Base-by-base conservation (phyloP, 2,113 vertebrate species). In the Aegithalos caudatus region DNA sequence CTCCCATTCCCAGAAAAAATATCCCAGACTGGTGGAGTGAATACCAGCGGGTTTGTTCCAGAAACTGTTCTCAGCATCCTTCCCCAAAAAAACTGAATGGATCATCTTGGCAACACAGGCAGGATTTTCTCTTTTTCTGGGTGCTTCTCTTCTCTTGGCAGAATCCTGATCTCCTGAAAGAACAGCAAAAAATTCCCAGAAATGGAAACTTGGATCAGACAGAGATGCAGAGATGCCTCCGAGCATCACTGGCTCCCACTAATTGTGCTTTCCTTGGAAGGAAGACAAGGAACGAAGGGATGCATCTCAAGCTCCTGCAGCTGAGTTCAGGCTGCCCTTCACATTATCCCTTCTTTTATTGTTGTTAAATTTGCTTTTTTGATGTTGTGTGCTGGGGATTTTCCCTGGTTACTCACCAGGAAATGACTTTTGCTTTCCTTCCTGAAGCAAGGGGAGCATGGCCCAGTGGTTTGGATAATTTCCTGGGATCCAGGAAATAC, bases 21-120 rank as follows among this genome's bases (percentile, higher is more conserved):
- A 3, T 1, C 11, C 11, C 28, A 19, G 1, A 42, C 6, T 48
- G 22, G 5, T 33, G 13, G 13, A 47, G 9, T 18, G 12, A 29
- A 8, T 29, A 20, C 25, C 14, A 25, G 24, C 4, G 11, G 25
- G 6, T 44, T 64, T 50, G 11, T 33, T 79, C 44, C 10, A 56
- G 37, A 20, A 40, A 53, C 2, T 3, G 2, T 14, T n/a, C 24
- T 64, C 51, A 31, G 31, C 8, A 4, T 69, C 6, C 8, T 38
- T 66, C 12, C 53, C 28, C 14, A 67, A 66, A 50, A 4, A 35
- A 42, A 31, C 27, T 9, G 24, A 20, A 61, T 77, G 57, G 22
- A 42, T 48, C 62, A 21, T 22, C 13, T 61, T 80, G 48, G 66
- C 24, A 60, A 10, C 14, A 14, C 9, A 24, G 16, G 35, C 17